Conservation (phyloP, 2,797 vertebrate genomes). For the Alca torda region DNA sequence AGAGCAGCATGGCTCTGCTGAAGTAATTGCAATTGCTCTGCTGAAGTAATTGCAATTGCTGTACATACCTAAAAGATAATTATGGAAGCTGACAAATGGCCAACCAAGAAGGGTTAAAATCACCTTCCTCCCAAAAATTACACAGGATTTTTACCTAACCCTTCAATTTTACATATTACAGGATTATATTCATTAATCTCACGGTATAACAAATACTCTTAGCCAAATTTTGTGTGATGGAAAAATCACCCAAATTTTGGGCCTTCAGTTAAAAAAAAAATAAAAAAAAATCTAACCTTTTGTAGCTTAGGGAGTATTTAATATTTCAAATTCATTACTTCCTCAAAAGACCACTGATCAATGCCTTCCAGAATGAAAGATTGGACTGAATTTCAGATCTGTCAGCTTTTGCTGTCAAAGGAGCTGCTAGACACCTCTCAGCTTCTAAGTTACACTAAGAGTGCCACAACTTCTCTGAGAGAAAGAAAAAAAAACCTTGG, state of each 20-base stretch:
- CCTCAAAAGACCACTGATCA: not conserved
- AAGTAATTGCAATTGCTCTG: too few relatives aligned
- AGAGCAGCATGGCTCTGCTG: not conserved
- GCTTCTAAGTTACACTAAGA: constrained; percentile 65
- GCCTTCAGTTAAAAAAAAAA: not conserved
- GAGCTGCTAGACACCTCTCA: constrained; percentile 64
- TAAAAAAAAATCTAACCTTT: not conserved
- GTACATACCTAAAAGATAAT: not conserved
- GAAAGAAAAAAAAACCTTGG: constrained; percentile 32
- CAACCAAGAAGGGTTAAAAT: not conserved
- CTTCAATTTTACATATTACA: not conserved
- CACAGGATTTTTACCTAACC: not conserved
- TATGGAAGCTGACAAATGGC: not conserved
- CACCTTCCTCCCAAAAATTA: not conserved
- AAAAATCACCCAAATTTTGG: not conserved
- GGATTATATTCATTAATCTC: not conserved
- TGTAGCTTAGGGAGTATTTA: not conserved
- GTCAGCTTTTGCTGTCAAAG: constrained; percentile 49
- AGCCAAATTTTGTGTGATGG: not conserved
- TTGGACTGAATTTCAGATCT: constrained; percentile 24
- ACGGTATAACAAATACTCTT: not conserved
- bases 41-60: not conserved
- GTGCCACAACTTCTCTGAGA: constrained; percentile 67
- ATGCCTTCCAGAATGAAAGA: not conserved
- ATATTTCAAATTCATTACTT: not conserved